These are phyloP conservation scores for Sylvia atricapilla DNA, from an alignment of 2,113 vertebrate genomes.

Conservation along the genomic window DNA sequence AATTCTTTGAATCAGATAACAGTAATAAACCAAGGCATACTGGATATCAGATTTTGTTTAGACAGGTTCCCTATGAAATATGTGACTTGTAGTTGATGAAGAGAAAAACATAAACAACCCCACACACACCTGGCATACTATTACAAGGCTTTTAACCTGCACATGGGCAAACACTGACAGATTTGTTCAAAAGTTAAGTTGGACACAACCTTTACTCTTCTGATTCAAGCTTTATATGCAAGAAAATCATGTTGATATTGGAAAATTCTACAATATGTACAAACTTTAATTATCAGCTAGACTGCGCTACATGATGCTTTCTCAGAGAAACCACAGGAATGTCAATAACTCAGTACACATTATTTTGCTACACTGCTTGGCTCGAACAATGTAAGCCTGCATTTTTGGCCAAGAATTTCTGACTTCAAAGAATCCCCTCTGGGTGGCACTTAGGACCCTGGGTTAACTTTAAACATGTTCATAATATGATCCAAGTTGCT, in stretches of 20 bases:
- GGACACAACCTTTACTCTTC: neutral
- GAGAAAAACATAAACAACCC: neutral
- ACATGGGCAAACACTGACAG: conserved; percentile 14
- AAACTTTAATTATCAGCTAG: conserved; percentile 16
- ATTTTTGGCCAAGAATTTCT: conserved; percentile 8
- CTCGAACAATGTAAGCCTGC: neutral
- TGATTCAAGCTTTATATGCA: neutral
- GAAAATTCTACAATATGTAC: neutral
- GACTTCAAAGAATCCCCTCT: neutral
- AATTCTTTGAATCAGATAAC: neutral
- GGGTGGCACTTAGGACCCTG: neutral
- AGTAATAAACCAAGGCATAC: neutral
- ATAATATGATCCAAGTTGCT: neutral
- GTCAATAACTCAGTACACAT: neutral
- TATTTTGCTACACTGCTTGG: conserved; percentile 1
- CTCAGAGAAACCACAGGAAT: conserved; percentile 3
- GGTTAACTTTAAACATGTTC: neutral
- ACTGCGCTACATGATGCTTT: neutral
- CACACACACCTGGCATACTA: neutral
- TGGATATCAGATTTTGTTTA: neutral
- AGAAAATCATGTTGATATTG: neutral
- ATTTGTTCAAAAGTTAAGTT: neutral
- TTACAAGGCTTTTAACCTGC: neutral
- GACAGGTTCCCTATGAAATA: neutral
- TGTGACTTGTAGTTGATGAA: neutral